Evolutionary conservation across 2,113 vertebrate genomes (phyloP), one percentile per base, ranked within the genome.

Genomic region (Oryzias melastigma): DNA sequence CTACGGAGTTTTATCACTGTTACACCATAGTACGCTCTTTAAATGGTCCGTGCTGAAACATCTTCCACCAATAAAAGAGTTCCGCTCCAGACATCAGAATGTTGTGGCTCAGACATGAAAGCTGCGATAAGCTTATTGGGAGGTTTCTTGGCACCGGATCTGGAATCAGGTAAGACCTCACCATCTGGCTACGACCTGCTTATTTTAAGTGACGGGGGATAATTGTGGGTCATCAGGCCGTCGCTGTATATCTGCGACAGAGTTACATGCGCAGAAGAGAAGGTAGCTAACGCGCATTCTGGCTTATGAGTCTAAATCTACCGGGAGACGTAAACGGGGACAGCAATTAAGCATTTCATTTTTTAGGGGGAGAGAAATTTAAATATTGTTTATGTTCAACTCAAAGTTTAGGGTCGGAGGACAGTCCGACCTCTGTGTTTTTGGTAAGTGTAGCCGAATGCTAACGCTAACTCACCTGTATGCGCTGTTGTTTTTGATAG

Each of bases 121-220:
- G 81, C 73, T 87, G 91, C 1, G 91, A 92, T 89, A 88, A 91
- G 84, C 87, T 92, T 53, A 58, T 93, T 24, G 87, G 87, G 58
- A 89, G 94, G 73, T 89, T 93, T 49, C 75, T 95, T 78, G 90
- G 91, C 77, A 85, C 90, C 7, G 92, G 92, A 58, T 69, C 85
- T 7, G 59, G 86, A 10, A 85, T 88, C 87, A 93, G 94, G 94
- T 95, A 85, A 87, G 92, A 60, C 45, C 35, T 63, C 24, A 43
- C 42, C 20, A 27, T 14, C 14, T 69, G 69, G 18, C 48, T 65
- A 47, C 73, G 50, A 52, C 5, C 29, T 29, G 56, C 58, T 64
- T 52, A 67, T 65, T 45, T 18, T 48, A 24, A 2, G 17, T 35
- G 69, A 15, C 57, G 5, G 40, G 22, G 14, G 17, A 48, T 6